Evolutionary conservation across 2,888 invertebrate genomes (phyloP).

Genomic region (Dilophus febrilis): DNA sequence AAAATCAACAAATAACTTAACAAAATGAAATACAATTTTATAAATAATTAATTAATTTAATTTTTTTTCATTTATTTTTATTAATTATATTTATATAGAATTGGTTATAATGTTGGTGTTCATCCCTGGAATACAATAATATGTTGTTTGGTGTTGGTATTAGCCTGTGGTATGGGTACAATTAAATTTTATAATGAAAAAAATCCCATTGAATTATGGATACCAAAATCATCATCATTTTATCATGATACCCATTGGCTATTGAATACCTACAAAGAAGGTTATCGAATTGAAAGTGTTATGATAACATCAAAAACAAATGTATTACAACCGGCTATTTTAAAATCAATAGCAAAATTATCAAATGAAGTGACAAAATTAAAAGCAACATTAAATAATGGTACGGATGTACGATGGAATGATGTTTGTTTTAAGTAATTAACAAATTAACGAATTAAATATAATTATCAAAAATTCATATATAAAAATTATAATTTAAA

Average conservation of each 20-base stretch:
- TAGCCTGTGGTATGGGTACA: constrained; percentile 42
- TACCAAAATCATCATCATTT: constrained; percentile 44
- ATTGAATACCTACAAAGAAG: constrained; percentile 44
- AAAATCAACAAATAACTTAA: too few relatives aligned
- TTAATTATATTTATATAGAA: too few relatives aligned
- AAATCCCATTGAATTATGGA: constrained; percentile 59
- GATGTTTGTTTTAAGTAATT: constrained; percentile 14
- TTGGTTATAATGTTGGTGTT: constrained; percentile 42
- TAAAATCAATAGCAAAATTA: too few relatives aligned
- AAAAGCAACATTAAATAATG: constrained; percentile 22
- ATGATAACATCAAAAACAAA: constrained; percentile 48
- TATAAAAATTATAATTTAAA: too few relatives aligned
- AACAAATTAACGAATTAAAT: too few relatives aligned
- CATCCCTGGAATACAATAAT: constrained; percentile 43
- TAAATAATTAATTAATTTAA: too few relatives aligned
- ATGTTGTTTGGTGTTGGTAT: constrained; percentile 36
- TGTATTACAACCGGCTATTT: constrained; percentile 39
- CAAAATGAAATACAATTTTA: too few relatives aligned
- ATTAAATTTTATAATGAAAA: constrained; percentile 52
- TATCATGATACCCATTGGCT: constrained; percentile 54
- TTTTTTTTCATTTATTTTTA: too few relatives aligned
- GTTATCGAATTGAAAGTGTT: constrained; percentile 41
- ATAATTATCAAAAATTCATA: too few relatives aligned
- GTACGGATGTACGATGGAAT: constrained; percentile 9
- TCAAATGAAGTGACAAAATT: constrained; percentile 30